These are phyloP conservation scores for Atherinosoma microstoma DNA, from an alignment of 2,797 vertebrate species.

Conservation along the genomic window DNA sequence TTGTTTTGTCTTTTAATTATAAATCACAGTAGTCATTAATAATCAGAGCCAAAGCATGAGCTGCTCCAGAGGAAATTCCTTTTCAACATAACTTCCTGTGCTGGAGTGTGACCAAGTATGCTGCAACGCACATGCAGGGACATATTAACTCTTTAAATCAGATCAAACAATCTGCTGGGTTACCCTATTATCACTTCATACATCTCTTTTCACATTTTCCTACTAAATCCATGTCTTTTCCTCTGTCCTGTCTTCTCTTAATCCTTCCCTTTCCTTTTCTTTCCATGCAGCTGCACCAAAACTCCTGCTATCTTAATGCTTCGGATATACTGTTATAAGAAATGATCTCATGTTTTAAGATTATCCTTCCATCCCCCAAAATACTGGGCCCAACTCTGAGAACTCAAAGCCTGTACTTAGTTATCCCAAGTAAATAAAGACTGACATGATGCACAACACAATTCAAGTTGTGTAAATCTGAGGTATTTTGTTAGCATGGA, in stretches of 20 bases:
- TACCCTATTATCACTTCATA: conserved; percentile 10
- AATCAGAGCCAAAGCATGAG: conserved; percentile 41
- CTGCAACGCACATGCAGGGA: neutral
- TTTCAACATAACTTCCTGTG: conserved; percentile 63
- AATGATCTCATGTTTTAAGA: conserved; percentile 26
- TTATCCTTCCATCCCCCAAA: neutral
- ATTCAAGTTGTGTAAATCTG: conserved; percentile 33
- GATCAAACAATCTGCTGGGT: conserved; percentile 27
- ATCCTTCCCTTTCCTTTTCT: conserved; percentile 9
- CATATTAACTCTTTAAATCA: conserved; percentile 16
- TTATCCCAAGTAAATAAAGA: conserved; percentile 36
- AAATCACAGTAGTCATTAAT: conserved; percentile 17
- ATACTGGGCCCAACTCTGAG: conserved; percentile 6
- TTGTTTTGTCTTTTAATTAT: neutral
- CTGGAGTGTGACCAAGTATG: conserved; percentile 29
- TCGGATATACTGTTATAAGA: conserved; percentile 22
- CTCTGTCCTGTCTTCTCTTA: conserved; percentile 1
- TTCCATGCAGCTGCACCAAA: neutral
- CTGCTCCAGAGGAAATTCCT: conserved; percentile 67
- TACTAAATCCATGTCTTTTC: conserved; percentile 12
- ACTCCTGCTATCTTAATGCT: neutral
- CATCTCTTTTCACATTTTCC: conserved; percentile 8
- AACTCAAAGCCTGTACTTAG: neutral
- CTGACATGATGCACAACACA: conserved; percentile 5
- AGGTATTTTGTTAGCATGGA: conserved; percentile 11